Conservation (phyloP, 2,888 invertebrate species). For the Rotaria sp. region DNA sequence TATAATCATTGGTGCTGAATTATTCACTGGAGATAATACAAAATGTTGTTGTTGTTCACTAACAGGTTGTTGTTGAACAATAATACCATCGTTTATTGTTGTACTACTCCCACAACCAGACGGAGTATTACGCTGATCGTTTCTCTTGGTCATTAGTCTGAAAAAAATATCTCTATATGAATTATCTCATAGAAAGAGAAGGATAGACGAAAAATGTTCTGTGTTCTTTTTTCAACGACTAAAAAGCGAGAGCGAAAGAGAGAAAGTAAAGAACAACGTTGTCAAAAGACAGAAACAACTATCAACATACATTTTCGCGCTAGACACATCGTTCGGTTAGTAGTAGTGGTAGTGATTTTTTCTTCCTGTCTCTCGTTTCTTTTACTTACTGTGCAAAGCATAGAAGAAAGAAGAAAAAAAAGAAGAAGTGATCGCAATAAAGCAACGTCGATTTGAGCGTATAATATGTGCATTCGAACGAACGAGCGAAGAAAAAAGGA, state of each 20-base stretch:
- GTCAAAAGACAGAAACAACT: conserved; percentile 13
- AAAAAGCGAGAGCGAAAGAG: background rate
- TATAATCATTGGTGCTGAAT: conserved; percentile 27
- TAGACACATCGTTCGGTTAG: background rate
- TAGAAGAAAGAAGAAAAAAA: conserved; percentile 16
- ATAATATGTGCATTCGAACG: background rate
- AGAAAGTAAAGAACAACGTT: conserved; percentile 9
- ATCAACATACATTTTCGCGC: background rate
- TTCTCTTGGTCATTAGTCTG: conserved; percentile 7
- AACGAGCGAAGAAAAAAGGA: background rate
- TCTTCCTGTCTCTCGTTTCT: background rate
- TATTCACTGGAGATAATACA: background rate
- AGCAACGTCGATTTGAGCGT: background rate
- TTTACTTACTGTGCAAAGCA: background rate
- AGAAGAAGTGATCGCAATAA: background rate
- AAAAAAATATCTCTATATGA: background rate
- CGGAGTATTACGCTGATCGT: background rate
- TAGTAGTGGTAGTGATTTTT: conserved; percentile 5
- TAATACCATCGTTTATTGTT: background rate
- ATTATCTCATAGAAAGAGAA: background rate
- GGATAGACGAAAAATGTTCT: background rate
- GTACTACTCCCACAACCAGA: background rate
- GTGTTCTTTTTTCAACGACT: background rate
- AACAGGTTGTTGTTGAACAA: background rate
- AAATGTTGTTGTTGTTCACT: conserved; percentile 1